These are phyloP conservation scores for Matsumyia berberina DNA, from an alignment of 2,888 invertebrate species.

Conservation along the genomic window DNA sequence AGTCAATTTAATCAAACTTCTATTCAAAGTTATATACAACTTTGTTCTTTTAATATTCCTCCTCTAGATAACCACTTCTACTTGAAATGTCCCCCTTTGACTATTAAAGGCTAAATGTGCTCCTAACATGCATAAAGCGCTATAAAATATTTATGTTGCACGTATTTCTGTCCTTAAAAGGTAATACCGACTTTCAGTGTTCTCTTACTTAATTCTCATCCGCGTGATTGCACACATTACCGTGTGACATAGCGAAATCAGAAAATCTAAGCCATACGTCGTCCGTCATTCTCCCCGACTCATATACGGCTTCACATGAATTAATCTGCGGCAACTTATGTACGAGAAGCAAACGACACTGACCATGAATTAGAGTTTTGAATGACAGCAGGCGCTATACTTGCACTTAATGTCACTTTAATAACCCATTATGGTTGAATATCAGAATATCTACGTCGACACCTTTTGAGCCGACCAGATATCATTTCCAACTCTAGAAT, in stretches of 20 bases:
- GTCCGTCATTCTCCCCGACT: slow-evolving; percentile 13
- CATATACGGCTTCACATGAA: slow-evolving; percentile 35
- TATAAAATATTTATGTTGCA: neutral
- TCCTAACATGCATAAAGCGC: neutral
- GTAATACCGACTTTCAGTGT: neutral
- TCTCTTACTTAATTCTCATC: slow-evolving; percentile 1
- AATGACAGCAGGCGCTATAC: slow-evolving; percentile 11
- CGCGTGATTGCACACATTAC: slow-evolving; percentile 13
- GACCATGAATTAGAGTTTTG: slow-evolving; percentile 41
- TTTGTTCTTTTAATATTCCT: too few species aligned
- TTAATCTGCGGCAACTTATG: slow-evolving; percentile 32
- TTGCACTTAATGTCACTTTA: slow-evolving; percentile 11
- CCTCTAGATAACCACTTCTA: neutral
- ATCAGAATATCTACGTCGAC: neutral
- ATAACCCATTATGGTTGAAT: slow-evolving; percentile 14
- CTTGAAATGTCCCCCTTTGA: neutral
- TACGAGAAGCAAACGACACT: slow-evolving; percentile 31
- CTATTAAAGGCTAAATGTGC: neutral
- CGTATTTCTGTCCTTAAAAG: slow-evolving; percentile 11
- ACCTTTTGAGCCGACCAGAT: neutral
- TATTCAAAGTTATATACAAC: too few species aligned
- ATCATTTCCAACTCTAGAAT: slow-evolving; percentile 3
- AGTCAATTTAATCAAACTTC: too few species aligned
- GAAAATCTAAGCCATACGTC: slow-evolving; percentile 13
- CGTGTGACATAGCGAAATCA: slow-evolving; percentile 13